Base-by-base conservation (phyloP, 2,888 invertebrate species). In the Asteroscopus sphinx region DNA sequence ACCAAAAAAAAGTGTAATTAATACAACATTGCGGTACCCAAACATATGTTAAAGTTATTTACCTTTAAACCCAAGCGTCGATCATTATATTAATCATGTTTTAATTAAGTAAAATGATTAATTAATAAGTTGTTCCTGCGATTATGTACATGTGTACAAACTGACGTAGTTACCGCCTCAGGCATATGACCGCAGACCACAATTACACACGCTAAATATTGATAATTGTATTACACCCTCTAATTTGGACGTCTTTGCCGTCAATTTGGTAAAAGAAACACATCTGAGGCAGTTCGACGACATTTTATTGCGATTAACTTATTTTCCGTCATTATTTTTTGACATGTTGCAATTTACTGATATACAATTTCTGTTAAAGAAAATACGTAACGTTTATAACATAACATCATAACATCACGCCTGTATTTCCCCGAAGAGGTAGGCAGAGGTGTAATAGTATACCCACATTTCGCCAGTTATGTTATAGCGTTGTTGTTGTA, bases 131-230 rank as follows among this genome's bases (percentile, higher is more conserved):
- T 70, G 64, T 73, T 70, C 54, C 49, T 68, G 68, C 37, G 46
- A 68, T 76, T 71, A 66, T 26, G 32, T 66, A 59, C 79, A 76
- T 68, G 58, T 73, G 72, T 61, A 54, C 49, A 46, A 44, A 21
- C 69, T 68, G 73, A 73, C 57, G 71, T 75, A 62, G 41, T 9
- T 42, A 68, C 56, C 42, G 73, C 83, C 73, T 13, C 68, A 57
- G 80, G 85, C 79, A 63, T 66, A 67, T 62, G 12, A 26, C 54
- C 47, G 25, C 72, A 64, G 53, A 52, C 73, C 62, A 75, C 77
- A 87, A 87, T 89, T 83, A 85, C 81, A 83, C 84, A 81, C 81
- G 81, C 86, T 82, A 87, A 86, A 83, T 82, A 80, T 78, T 77
- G 76, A 78, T 86, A 86, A 87, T 88, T 86, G 75, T 81, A 77